Evolutionary conservation across 2,113 vertebrate species (phyloP).

Genomic region (Rhea pennata): DNA sequence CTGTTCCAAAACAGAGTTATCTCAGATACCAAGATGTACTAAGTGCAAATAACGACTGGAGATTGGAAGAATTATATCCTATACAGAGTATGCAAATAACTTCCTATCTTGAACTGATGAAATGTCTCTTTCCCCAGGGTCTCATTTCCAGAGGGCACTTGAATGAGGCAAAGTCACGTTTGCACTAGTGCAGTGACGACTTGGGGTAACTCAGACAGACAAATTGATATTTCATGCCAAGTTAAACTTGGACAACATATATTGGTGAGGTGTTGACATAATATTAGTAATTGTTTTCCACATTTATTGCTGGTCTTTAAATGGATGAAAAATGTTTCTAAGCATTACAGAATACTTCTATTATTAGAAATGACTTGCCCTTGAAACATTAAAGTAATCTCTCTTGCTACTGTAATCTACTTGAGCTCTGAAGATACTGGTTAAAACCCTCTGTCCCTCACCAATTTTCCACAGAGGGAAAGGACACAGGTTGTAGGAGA

Average conservation of each 20-base stretch:
- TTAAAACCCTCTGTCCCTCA: neutral
- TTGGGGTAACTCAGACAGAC: neutral
- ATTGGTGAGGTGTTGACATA: neutral
- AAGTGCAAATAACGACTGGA: neutral
- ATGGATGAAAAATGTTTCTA: neutral
- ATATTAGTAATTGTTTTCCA: neutral
- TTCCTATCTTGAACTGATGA: neutral
- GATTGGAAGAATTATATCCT: neutral
- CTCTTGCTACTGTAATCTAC: accelerated
- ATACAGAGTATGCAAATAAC: too few relatives aligned
- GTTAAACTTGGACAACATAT: neutral
- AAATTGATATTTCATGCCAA: neutral
- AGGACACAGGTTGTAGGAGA: neutral
- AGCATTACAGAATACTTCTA: neutral
- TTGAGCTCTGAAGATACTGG: neutral
- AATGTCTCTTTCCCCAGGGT: neutral
- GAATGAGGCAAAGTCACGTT: neutral
- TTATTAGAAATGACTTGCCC: neutral
- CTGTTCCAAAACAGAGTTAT: neutral
- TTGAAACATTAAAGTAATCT: neutral
- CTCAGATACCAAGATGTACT: neutral
- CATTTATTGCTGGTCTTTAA: neutral
- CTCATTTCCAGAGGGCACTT: neutral
- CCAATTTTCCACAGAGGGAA: neutral
- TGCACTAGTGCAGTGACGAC: neutral